Evolutionary conservation across 2,888 invertebrate genomes (phyloP).

Genomic region (Melinopterus prodromus): DNA sequence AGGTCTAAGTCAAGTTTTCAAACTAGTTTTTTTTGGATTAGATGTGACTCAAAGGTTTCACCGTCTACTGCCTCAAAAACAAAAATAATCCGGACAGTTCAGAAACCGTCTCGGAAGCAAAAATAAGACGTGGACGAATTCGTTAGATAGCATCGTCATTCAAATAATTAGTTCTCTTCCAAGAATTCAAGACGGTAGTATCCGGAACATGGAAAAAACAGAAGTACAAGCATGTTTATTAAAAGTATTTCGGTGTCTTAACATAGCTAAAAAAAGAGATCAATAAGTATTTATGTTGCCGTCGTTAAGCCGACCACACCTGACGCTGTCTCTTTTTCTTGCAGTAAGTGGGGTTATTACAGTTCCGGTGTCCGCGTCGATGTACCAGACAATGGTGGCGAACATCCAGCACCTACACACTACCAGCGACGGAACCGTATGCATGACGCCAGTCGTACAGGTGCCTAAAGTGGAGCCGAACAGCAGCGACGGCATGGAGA

Average conservation of each 20-base stretch:
- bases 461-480: constrained; percentile 77
- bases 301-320: not conserved
- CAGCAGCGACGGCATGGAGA: constrained; percentile 76
- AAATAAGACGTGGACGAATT: not conserved
- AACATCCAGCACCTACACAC: constrained; percentile 82
- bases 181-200: not conserved
- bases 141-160: not conserved
- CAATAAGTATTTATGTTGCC: not conserved
- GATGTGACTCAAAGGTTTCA: too few species aligned
- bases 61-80: not conserved
- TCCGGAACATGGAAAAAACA: not conserved
- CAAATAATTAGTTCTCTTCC: not conserved
- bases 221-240: not conserved
- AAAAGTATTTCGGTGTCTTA: constrained; percentile 8
- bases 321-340: constrained; percentile 51
- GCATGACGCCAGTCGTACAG: constrained; percentile 85
- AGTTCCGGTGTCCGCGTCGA: constrained; percentile 92
- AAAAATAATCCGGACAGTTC: not conserved
- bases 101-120: not conserved
- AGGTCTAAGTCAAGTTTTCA: too few species aligned
- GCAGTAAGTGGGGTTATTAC: constrained; percentile 94
- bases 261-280: not conserved
- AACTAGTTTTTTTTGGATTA: too few species aligned
- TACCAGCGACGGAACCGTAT: constrained; percentile 80
- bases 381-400: constrained; percentile 96